Percentiles rank a stretch among this genome's conserved stretches.
These are phyloP conservation scores for Lepetodrilus schrolli DNA, from an alignment of 2,888 invertebrate genomes.

Conservation along the genomic window DNA sequence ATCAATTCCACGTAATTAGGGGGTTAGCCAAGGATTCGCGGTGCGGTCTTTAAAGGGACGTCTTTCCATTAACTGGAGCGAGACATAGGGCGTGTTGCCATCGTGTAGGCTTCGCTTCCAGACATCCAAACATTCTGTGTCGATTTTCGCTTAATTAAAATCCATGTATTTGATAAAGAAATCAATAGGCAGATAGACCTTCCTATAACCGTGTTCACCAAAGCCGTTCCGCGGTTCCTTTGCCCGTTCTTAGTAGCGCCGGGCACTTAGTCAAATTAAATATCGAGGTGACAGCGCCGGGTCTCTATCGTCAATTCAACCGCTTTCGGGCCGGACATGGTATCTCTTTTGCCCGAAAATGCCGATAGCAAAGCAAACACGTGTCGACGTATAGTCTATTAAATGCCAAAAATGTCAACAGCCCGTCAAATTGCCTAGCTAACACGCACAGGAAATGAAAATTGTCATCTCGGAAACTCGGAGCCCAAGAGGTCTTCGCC, in stretches of 20 bases:
- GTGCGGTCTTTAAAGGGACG: background rate
- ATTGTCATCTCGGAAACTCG: conserved; percentile 32
- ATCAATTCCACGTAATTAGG: conserved; percentile 27
- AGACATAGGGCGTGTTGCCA: background rate
- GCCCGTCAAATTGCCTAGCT: conserved; percentile 29
- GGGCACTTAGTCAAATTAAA: conserved; percentile 37
- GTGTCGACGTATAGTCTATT: conserved; percentile 36
- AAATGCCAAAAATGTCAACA: conserved; percentile 36
- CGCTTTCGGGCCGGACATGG: conserved; percentile 30
- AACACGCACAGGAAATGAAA: conserved; percentile 35
- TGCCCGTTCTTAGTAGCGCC: background rate
- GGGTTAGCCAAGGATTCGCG: background rate
- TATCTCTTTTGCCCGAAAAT: conserved; percentile 28
- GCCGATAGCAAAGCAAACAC: conserved; percentile 34
- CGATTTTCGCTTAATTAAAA: conserved; percentile 41
- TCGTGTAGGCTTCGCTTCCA: background rate
- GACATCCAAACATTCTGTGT: conserved; percentile 15
- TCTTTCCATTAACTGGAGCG: conserved; percentile 15
- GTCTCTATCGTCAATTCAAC: conserved; percentile 9
- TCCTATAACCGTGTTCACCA: conserved; percentile 16
- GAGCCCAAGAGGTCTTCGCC: background rate
- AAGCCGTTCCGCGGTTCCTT: conserved; percentile 8
- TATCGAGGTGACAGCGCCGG: background rate
- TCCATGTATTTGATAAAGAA: conserved; percentile 39
- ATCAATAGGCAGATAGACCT: conserved; percentile 35